Conservation (phyloP, 2,113 vertebrate species). For the Madoqua kirkii region DNA sequence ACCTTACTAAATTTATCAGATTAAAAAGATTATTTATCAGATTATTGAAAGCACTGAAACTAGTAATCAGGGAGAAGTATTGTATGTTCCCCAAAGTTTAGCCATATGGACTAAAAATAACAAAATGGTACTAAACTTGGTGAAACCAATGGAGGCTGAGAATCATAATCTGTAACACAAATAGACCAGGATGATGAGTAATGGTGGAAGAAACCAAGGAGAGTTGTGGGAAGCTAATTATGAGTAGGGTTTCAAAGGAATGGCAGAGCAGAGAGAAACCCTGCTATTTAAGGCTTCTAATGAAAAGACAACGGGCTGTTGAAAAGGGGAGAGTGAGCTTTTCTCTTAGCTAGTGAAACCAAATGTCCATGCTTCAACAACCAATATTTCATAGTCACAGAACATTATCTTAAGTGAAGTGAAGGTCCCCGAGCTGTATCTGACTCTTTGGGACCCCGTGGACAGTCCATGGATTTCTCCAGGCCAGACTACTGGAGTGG, state of each 20-base stretch:
- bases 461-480: neutral
- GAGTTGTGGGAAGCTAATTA: constrained; percentile 69
- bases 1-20: neutral
- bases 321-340: constrained; percentile 41
- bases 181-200: constrained; percentile 58
- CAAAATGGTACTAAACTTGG: neutral
- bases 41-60: neutral
- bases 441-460: neutral
- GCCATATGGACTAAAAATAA: constrained; percentile 17
- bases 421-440: fast-evolving
- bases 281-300: constrained; percentile 62
- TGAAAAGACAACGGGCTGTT: constrained; percentile 59
- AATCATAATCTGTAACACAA: constrained; percentile 35
- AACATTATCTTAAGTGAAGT: neutral
- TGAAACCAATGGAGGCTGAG: neutral
- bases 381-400: neutral
- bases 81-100: neutral
- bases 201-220: constrained; percentile 49
- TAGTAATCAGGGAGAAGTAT: neutral
- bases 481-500: neutral
- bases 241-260: constrained; percentile 55
- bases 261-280: constrained; percentile 53
- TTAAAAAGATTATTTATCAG: neutral
- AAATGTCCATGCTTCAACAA: constrained; percentile 21
- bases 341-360: constrained; percentile 41